Conservation (phyloP, 2,797 vertebrate genomes). For the Liasis olivaceus region DNA sequence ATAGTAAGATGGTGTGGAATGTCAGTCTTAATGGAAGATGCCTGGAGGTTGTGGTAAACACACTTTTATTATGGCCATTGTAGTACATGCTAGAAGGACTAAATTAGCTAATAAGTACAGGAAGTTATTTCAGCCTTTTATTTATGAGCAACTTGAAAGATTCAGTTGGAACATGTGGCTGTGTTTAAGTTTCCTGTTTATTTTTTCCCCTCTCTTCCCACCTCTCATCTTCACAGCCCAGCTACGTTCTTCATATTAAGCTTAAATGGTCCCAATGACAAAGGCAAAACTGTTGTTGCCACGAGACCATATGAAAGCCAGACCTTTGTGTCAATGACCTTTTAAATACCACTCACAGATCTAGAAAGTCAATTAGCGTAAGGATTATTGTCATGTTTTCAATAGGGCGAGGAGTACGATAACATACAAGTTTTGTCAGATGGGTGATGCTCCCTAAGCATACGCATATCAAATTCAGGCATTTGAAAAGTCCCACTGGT, state of each 20-base stretch:
- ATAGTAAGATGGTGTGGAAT: constrained; percentile 53
- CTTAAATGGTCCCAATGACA: constrained; percentile 72
- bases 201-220: constrained; percentile 44
- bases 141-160: constrained; percentile 69
- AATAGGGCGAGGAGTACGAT: constrained; percentile 23
- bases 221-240: constrained; percentile 63
- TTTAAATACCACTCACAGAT: constrained; percentile 67
- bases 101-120: constrained; percentile 73
- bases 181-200: constrained; percentile 74
- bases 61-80: constrained; percentile 67
- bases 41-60: constrained; percentile 71
- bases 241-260: constrained; percentile 69
- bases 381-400: constrained; percentile 36
- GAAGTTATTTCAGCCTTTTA: constrained; percentile 70
- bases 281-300: constrained; percentile 70
- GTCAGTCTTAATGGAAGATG: constrained; percentile 53
- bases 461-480: background rate
- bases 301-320: constrained; percentile 69
- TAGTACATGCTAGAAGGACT: constrained; percentile 66
- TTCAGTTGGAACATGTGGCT: constrained; percentile 70
- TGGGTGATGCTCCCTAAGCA: background rate
- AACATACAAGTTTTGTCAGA: constrained; percentile 27
- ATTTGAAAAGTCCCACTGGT: background rate
- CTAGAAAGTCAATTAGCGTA: constrained; percentile 56
- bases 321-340: constrained; percentile 69